These are phyloP conservation scores for Entelurus aequoreus DNA, from an alignment of 2,113 vertebrate genomes.

Conservation along the genomic window DNA sequence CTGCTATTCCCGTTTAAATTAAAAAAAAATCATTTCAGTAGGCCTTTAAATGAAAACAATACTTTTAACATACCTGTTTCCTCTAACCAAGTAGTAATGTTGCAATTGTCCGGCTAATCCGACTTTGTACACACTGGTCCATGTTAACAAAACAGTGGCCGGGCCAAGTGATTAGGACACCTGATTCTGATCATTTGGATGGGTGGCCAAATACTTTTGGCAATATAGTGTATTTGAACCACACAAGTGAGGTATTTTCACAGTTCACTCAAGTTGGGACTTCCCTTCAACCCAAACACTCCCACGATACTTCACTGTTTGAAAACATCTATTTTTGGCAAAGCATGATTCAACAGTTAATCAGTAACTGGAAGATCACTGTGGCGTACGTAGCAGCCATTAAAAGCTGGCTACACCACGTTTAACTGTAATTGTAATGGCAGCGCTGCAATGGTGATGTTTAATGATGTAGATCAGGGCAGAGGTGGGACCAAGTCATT, in stretches of 20 bases:
- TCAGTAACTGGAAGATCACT: slow-evolving; percentile 26
- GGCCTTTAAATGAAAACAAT: no score
- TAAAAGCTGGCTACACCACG: not conserved
- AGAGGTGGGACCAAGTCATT: no score
- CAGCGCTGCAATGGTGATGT: slow-evolving; percentile 21
- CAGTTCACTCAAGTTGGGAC: not conserved
- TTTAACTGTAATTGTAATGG: not conserved
- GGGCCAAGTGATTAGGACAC: no score
- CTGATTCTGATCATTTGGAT: no score
- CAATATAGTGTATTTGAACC: not conserved
- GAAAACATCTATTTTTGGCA: not conserved
- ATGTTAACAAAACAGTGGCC: no score
- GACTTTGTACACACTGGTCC: no score
- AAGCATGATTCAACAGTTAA: slow-evolving; percentile 18
- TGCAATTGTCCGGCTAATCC: not conserved
- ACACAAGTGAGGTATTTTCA: slow-evolving; percentile 11
- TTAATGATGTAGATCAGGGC: no score
- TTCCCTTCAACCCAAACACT: slow-evolving; percentile 22
- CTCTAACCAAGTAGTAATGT: not conserved
- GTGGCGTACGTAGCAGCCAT: slow-evolving; percentile 5
- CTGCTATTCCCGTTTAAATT: no score
- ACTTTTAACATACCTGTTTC: no score
- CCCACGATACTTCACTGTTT: not conserved
- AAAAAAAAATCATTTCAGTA: no score
- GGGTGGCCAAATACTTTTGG: no score